phyloP scores from a whole-genome alignment of 2,888 invertebrate genomes.

The Lasioglossum malachurum region DNA sequence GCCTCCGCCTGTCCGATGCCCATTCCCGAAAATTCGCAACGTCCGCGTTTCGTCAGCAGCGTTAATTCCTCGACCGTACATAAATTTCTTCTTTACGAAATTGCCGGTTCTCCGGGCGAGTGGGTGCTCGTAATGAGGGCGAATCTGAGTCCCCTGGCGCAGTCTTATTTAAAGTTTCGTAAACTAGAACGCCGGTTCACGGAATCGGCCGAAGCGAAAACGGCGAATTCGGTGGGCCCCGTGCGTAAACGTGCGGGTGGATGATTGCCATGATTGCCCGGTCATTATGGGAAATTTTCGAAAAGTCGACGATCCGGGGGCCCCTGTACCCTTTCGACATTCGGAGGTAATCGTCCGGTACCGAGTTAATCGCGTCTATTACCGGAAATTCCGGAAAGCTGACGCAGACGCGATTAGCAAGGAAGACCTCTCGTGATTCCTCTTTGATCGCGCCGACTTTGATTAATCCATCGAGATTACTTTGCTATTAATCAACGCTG shows the following conservation, averaged over 20 bases:
- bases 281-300: conserved; percentile 69
- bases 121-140: conserved; percentile 51
- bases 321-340: conserved; percentile 26
- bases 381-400: conserved; percentile 56
- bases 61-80: conserved; percentile 17
- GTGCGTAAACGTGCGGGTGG: conserved; percentile 69
- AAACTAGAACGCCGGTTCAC: conserved; percentile 54
- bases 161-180: conserved; percentile 56
- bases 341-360: conserved; percentile 51
- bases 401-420: conserved; percentile 22
- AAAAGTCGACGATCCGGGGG: conserved; percentile 55
- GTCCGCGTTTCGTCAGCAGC: neutral
- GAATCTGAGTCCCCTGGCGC: conserved; percentile 39
- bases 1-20: neutral
- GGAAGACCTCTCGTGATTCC: neutral
- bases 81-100: conserved; percentile 54
- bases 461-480: neutral
- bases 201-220: conserved; percentile 36
- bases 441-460: conserved; percentile 37
- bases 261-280: conserved; percentile 70
- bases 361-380: conserved; percentile 61
- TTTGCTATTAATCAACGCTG: conserved; percentile 4
- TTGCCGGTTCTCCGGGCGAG: conserved; percentile 45
- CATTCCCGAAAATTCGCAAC: conserved; percentile 1
- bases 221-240: conserved; percentile 25